phyloP scores from a whole-genome alignment of 2,888 invertebrate genomes.

The Aleiodes alternator region DNA sequence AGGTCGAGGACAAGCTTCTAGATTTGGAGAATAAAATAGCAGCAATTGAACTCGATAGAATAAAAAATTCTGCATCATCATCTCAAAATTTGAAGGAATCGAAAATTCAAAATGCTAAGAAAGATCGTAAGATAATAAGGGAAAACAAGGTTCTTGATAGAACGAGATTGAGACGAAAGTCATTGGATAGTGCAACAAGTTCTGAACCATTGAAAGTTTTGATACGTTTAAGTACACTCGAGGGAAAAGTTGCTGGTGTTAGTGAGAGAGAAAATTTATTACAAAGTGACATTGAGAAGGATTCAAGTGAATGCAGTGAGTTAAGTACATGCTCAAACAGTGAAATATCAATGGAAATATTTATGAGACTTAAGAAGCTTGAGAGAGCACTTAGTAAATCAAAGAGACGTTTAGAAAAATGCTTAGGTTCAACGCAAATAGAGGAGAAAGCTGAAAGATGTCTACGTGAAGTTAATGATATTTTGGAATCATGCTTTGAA shows the following conservation, averaged over 20 bases:
- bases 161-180: conserved; percentile 82
- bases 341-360: conserved; percentile 65
- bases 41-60: conserved; percentile 79
- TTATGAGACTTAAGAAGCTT: conserved; percentile 65
- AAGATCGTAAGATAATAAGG: conserved; percentile 62
- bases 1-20: conserved; percentile 89
- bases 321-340: conserved; percentile 59
- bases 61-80: conserved; percentile 73
- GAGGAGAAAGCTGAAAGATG: conserved; percentile 72
- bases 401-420: conserved; percentile 69
- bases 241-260: conserved; percentile 83
- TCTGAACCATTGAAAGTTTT: conserved; percentile 89
- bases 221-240: conserved; percentile 85
- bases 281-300: conserved; percentile 68
- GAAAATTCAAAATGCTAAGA: conserved; percentile 78
- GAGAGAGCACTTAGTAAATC: conserved; percentile 68
- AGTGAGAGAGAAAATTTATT: conserved; percentile 73
- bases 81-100: conserved; percentile 78
- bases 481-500: conserved; percentile 68
- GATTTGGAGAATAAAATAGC: conserved; percentile 87
- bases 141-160: conserved; percentile 67
- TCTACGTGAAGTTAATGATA: conserved; percentile 70
- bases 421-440: conserved; percentile 68
- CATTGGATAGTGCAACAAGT: conserved; percentile 86
- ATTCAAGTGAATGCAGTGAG: conserved; percentile 71